Conservation (phyloP, 2,113 vertebrate species). For the Solea senegalensis region DNA sequence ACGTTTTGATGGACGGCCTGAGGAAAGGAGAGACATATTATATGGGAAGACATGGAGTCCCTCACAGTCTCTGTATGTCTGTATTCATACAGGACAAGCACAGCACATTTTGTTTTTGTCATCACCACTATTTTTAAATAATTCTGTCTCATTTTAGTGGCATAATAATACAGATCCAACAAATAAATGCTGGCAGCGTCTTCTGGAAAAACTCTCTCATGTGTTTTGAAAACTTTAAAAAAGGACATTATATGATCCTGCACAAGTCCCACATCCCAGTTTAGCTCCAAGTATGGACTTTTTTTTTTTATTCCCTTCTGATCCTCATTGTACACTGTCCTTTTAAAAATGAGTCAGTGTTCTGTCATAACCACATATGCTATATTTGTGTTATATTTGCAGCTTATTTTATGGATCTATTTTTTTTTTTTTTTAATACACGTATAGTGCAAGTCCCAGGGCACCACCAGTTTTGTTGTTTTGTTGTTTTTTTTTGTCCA, state of each 20-base stretch:
- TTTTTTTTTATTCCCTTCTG: constrained; percentile 32
- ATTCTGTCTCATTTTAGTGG: constrained; percentile 29
- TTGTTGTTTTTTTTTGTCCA: no score
- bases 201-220: constrained; percentile 41
- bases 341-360: constrained; percentile 27
- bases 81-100: constrained; percentile 35
- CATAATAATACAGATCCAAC: constrained; percentile 48
- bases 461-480: no score
- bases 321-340: constrained; percentile 31
- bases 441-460: no score
- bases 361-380: constrained; percentile 5
- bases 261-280: constrained; percentile 51
- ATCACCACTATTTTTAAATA: constrained; percentile 44
- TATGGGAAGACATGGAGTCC: constrained; percentile 34
- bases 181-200: constrained; percentile 43
- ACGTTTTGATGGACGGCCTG: constrained; percentile 62
- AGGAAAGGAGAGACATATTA: constrained; percentile 35
- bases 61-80: constrained; percentile 10
- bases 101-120: constrained; percentile 46
- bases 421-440: neutral
- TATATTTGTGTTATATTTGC: constrained; percentile 3
- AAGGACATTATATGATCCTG: constrained; percentile 49
- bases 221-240: constrained; percentile 50
- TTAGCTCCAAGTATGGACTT: constrained; percentile 49
- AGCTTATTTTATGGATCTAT: constrained; percentile 1